Percentiles rank a stretch among this genome's conserved stretches.
Conservation (phyloP, 2,113 vertebrate species). For the Perca schrenkii region DNA sequence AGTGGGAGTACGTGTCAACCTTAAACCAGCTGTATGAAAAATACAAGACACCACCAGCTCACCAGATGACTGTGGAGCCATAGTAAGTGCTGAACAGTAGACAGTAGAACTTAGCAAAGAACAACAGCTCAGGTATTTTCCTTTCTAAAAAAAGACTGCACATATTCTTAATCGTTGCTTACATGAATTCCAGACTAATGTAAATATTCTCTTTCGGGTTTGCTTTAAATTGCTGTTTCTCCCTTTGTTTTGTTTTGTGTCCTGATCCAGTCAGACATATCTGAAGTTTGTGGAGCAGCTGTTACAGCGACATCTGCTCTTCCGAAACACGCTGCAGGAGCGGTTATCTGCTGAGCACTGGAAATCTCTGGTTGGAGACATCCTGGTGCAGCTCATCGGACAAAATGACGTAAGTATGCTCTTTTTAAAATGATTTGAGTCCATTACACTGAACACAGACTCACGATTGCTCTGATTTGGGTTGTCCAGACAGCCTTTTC, state of each 20-base stretch:
- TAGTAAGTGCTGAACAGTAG: conserved; percentile 64
- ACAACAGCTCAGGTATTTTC: neutral
- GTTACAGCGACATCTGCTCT: conserved; percentile 81
- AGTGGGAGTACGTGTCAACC: conserved; percentile 83
- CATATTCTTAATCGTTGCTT: neutral
- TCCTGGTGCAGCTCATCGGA: conserved; percentile 82
- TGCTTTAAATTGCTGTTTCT: neutral
- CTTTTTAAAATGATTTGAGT: neutral
- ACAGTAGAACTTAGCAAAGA: neutral
- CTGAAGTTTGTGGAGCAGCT: conserved; percentile 80
- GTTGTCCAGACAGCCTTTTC: conserved; percentile 77
- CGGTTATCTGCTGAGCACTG: conserved; percentile 76
- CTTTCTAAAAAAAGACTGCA: neutral
- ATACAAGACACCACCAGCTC: conserved; percentile 66
- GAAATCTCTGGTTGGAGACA: conserved; percentile 82
- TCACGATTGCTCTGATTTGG: neutral
- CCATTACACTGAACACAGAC: neutral
- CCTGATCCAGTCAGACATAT: conserved; percentile 73
- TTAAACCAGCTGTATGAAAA: conserved; percentile 80
- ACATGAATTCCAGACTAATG: neutral
- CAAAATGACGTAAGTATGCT: conserved; percentile 76
- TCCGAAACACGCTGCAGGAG: conserved; percentile 85
- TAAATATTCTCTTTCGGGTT: neutral
- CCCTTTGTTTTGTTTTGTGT: neutral
- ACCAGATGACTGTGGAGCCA: conserved; percentile 56